Conservation (phyloP, 1,140 invertebrate species). For the Drosophila sproati region DNA sequence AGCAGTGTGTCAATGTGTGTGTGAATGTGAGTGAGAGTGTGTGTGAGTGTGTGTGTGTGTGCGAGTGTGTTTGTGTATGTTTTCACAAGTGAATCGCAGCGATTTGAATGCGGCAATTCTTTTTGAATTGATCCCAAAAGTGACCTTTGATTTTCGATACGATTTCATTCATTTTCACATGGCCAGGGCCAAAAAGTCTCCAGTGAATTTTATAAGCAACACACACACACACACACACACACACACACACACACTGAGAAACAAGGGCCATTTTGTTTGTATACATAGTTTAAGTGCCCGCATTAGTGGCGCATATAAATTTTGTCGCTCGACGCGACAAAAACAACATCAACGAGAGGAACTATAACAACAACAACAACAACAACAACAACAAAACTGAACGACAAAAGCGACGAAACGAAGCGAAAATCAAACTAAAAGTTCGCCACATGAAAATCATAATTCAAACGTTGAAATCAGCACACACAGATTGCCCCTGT, state of each 20-base stretch:
- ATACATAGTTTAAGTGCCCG: conserved; percentile 76
- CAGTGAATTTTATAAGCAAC: conserved; percentile 48
- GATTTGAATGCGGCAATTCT: conserved; percentile 83
- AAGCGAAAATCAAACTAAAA: conserved; percentile 80
- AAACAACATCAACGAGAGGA: conserved; percentile 12
- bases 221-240: neutral
- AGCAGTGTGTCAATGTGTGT: neutral
- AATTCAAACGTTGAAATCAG: conserved; percentile 78
- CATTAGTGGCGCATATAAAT: conserved; percentile 82
- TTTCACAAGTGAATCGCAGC: conserved; percentile 76
- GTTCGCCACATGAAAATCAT: conserved; percentile 78
- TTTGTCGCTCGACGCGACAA: conserved; percentile 63
- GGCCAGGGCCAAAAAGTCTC: conserved; percentile 74
- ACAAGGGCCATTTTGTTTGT: conserved; percentile 72
- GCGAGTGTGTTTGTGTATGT: conserved; percentile 35
- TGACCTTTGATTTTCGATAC: conserved; percentile 83
- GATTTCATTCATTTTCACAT: conserved; percentile 80
- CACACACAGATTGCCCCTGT: conserved; percentile 69
- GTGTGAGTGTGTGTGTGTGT: neutral
- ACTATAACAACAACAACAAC: conserved; percentile 15
- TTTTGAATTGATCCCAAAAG: conserved; percentile 83
- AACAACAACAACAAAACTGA: conserved; percentile 14
- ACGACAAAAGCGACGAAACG: conserved; percentile 74
- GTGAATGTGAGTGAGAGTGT: neutral
- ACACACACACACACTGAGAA: conserved; percentile 14